Evolutionary conservation across 2,888 invertebrate species (phyloP).

Genomic region (Heliconius aoede): DNA sequence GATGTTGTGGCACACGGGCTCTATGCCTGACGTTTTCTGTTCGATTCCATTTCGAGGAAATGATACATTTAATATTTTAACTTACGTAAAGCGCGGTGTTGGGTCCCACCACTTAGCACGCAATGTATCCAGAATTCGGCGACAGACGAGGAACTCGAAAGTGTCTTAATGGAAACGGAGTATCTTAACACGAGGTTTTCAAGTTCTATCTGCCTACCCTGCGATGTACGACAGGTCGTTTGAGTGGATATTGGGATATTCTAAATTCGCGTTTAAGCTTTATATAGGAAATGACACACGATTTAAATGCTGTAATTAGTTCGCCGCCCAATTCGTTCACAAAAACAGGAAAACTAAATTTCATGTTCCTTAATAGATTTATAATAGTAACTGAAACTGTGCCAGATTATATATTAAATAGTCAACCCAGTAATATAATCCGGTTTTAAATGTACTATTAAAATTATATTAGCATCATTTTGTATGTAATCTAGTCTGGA

Average conservation of each 20-base stretch:
- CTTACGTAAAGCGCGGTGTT: neutral
- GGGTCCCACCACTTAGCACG: neutral
- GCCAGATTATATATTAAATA: conserved; percentile 37
- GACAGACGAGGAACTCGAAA: neutral
- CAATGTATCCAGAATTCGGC: neutral
- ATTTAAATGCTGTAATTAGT: neutral
- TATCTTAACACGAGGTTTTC: neutral
- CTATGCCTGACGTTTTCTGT: neutral
- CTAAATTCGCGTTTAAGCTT: neutral
- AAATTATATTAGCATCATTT: conserved; percentile 31
- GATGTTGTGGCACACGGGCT: too few species aligned
- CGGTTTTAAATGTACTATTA: conserved; percentile 31
- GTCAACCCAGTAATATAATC: conserved; percentile 26
- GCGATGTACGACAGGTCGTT: neutral
- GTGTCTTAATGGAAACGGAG: neutral
- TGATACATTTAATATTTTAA: neutral
- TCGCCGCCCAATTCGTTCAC: neutral
- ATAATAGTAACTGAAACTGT: conserved; percentile 34
- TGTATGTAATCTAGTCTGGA: neutral
- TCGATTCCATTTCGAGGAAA: neutral
- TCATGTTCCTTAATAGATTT: conserved; percentile 36
- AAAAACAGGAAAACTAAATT: conserved; percentile 23
- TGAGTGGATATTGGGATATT: neutral
- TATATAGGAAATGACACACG: neutral
- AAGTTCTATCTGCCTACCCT: neutral